Evolutionary conservation across 1,140 invertebrate genomes (phyloP).

Genomic region (Aphelenchoides besseyi): DNA sequence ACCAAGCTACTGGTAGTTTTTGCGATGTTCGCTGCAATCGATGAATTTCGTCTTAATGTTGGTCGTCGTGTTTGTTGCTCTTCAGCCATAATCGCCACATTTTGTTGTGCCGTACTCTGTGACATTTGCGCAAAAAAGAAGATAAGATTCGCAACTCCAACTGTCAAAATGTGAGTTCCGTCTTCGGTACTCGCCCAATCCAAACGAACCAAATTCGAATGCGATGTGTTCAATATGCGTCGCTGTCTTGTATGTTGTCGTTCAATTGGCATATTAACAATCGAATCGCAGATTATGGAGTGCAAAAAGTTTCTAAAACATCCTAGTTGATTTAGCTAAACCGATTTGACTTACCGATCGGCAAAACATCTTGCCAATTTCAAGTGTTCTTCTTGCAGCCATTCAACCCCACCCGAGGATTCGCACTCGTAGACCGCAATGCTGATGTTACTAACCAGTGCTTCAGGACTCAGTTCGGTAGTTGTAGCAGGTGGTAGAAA

Average conservation of each 20-base stretch:
- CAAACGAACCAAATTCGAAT: slow-evolving; percentile 64
- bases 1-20: slow-evolving; percentile 29
- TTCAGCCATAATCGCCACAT: slow-evolving; percentile 57
- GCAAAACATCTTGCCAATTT: slow-evolving; percentile 52
- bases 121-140: slow-evolving; percentile 65
- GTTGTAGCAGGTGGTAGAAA: slow-evolving; percentile 68
- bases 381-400: slow-evolving; percentile 89
- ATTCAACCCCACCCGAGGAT: slow-evolving; percentile 90
- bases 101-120: slow-evolving; percentile 63
- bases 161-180: slow-evolving; percentile 92
- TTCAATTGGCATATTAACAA: not conserved
- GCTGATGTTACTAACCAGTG: slow-evolving; percentile 71
- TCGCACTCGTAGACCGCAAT: slow-evolving; percentile 99
- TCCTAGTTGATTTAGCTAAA: not conserved
- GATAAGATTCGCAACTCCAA: slow-evolving; percentile 85
- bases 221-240: not conserved
- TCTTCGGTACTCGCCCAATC: slow-evolving; percentile 99
- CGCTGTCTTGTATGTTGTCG: not conserved
- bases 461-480: slow-evolving; percentile 70
- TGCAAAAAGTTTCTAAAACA: slow-evolving; percentile 15
- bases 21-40: slow-evolving; percentile 12
- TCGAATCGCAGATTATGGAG: slow-evolving; percentile 5
- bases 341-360: slow-evolving; percentile 26
- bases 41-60: slow-evolving; percentile 20
- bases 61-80: slow-evolving; percentile 52